A percentile compares a stretch with the other conserved stretches of the same genome.
Conservation (phyloP, 2,797 vertebrate genomes). For the Gymnodraco acuticeps region DNA sequence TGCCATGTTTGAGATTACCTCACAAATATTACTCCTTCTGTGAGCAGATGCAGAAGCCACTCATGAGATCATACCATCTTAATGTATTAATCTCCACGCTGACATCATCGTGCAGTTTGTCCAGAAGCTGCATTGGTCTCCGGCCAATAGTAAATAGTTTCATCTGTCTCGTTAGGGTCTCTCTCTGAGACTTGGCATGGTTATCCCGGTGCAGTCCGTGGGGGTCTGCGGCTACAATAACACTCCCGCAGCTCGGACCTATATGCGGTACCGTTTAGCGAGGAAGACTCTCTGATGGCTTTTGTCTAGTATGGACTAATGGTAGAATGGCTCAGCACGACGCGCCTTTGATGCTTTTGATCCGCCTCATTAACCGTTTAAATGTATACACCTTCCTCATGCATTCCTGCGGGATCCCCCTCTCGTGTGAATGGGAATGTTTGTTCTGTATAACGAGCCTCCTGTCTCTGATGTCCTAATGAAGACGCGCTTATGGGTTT, state of each 20-base stretch:
- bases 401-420: conserved; percentile 76
- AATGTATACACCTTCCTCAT: conserved; percentile 84
- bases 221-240: conserved; percentile 69
- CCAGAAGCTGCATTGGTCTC: neutral
- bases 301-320: conserved; percentile 75
- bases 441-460: conserved; percentile 65
- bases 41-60: neutral
- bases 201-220: conserved; percentile 51
- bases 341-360: conserved; percentile 78
- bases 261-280: conserved; percentile 81
- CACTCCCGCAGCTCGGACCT: conserved; percentile 72
- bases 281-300: conserved; percentile 76
- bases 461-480: conserved; percentile 52
- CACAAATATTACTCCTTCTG: neutral
- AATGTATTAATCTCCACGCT: neutral
- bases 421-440: conserved; percentile 57
- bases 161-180: conserved; percentile 73
- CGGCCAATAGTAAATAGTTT: conserved; percentile 31
- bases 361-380: conserved; percentile 82
- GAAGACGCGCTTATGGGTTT: conserved; percentile 39
- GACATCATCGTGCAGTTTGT: neutral
- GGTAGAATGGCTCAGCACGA: conserved; percentile 74
- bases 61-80: neutral
- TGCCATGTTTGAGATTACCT: neutral
- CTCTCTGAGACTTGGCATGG: conserved; percentile 29